Evolutionary conservation across 2,797 vertebrate genomes (phyloP), one percentile per base, ranked within the genome.

Genomic region (Melanotaenia trifasciata): DNA sequence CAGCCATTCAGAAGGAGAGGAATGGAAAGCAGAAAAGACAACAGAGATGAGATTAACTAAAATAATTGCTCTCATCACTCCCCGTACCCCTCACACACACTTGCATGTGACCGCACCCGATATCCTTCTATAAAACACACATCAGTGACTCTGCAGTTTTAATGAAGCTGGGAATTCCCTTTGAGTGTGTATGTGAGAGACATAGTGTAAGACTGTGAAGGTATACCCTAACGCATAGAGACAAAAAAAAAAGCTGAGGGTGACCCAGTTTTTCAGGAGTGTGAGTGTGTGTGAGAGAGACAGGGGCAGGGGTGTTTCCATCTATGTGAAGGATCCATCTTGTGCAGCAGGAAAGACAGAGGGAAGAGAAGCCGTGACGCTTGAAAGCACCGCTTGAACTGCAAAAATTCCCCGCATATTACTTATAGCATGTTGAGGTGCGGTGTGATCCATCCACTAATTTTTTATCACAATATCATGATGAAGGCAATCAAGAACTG

Each of bases 321-420:
- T 88, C 74, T 83, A 69, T 77, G 79, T 74, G 83, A 76, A 78
- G 88, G 85, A 89, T 91, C 91, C 91, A 92, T 92, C 84, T 92
- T 92, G 90, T 91, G 84, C 74, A 77, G 86, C 75, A 73, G 70
- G 74, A 76, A 76, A 88, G 76, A 78, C 45, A 64, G 61, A 82
- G 76, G 36, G 47, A 45, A 73, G 64, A 79, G 63, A 62, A 76
- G 83, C 59, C 14, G 71, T 58, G 79, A 66, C 57, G 82, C 75
- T 67, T 56, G 16, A 54, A 74, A 68, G 70, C 64, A 70, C 64
- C 70, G 18, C 62, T 65, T 24, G 0, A 84, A 81, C 66, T 54
- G 71, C 67, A 74, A 33, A 53, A 65, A 70, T 65, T 70, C 77
- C 66, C 79, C 57, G 45, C 40, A 14, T 67, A 10, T 20, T 20